Evolutionary conservation across 2,797 vertebrate species (phyloP).

Genomic region (Poecilia wingei): DNA sequence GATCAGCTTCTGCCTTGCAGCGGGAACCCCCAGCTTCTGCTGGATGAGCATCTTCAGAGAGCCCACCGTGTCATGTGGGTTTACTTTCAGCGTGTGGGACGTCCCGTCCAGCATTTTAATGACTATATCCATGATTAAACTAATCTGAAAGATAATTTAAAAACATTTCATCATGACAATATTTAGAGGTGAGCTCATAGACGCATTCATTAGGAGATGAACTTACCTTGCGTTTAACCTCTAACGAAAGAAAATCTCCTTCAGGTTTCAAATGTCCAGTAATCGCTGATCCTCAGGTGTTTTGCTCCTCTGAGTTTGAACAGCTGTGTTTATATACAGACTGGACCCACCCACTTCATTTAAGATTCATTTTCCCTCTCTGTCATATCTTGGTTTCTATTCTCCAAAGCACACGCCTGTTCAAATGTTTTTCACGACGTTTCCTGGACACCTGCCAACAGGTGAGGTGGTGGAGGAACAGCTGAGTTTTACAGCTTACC

Average conservation of each 20-base stretch:
- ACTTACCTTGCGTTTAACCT: conserved; percentile 25
- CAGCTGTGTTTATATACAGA: conserved; percentile 7
- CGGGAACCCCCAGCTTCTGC: accelerated
- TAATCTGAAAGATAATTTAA: neutral
- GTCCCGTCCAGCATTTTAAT: conserved; percentile 56
- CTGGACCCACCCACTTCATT: accelerated
- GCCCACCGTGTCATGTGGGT: conserved; percentile 42
- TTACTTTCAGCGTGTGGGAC: neutral
- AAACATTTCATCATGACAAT: neutral
- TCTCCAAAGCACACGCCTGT: conserved; percentile 23
- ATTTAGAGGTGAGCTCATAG: neutral
- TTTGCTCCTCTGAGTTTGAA: neutral
- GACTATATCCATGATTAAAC: conserved; percentile 58
- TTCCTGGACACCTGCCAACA: neutral
- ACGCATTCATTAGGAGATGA: neutral
- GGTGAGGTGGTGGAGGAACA: neutral
- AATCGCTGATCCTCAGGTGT: neutral
- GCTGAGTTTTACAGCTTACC: neutral
- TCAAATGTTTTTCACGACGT: neutral
- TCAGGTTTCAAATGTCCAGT: neutral
- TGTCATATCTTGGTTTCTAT: conserved; percentile 52
- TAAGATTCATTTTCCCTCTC: conserved; percentile 50
- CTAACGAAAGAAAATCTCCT: accelerated
- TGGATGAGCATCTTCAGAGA: conserved; percentile 55
- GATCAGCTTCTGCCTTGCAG: conserved; percentile 39